Percentiles rank a stretch among this genome's conserved stretches.
These are phyloP conservation scores for Benitochromis conjunctus DNA, from an alignment of 2,113 vertebrate species.

Conservation along the genomic window DNA sequence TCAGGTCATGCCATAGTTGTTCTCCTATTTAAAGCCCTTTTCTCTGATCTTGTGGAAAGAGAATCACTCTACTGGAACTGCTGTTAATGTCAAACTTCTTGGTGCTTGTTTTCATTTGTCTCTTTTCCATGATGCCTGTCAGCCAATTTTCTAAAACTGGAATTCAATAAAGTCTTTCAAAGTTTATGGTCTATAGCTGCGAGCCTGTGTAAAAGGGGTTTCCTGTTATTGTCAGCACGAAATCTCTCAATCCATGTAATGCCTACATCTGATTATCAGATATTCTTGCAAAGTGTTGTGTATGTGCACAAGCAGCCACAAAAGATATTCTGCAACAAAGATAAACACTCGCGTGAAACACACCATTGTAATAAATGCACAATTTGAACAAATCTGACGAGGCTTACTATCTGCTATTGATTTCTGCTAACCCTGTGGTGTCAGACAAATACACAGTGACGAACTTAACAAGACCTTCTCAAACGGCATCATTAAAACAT, in stretches of 20 bases:
- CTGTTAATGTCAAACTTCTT: background rate
- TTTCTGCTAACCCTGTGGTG: background rate
- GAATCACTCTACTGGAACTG: background rate
- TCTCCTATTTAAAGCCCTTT: background rate
- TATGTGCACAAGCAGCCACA: background rate
- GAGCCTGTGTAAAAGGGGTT: slow-evolving; percentile 55
- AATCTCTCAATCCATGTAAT: background rate
- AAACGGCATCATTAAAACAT: background rate
- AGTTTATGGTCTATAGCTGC: slow-evolving; percentile 63
- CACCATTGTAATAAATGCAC: background rate
- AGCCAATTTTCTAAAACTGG: background rate
- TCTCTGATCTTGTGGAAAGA: background rate
- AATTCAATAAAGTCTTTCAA: background rate
- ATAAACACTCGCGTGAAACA: background rate
- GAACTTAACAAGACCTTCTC: background rate
- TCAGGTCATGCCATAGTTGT: background rate
- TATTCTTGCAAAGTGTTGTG: background rate
- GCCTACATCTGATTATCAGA: background rate
- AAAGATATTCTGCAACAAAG: fast-evolving
- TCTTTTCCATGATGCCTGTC: background rate
- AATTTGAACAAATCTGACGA: background rate
- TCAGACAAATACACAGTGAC: background rate
- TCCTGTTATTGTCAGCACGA: background rate
- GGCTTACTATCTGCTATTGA: background rate
- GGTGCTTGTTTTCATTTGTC: background rate